A percentile compares a stretch with the other conserved stretches of the same genome.
These are phyloP conservation scores for Andrena praecox DNA, from an alignment of 2,888 invertebrate genomes.

Conservation along the genomic window DNA sequence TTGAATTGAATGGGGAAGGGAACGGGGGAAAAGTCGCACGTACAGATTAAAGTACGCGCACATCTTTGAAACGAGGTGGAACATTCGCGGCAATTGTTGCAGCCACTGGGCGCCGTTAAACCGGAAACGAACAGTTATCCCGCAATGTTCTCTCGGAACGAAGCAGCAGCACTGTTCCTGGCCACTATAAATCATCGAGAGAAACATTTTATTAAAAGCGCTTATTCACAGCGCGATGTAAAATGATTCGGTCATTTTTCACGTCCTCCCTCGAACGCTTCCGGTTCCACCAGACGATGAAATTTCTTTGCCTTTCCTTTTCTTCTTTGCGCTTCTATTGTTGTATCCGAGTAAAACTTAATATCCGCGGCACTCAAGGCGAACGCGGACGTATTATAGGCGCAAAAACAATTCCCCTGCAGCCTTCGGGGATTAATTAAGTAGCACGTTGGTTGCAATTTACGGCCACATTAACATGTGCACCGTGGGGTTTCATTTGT, in stretches of 20 bases:
- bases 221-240: slow-evolving; percentile 16
- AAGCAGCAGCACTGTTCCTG: neutral
- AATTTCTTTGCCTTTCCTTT: slow-evolving; percentile 9
- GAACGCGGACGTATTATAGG: slow-evolving; percentile 10
- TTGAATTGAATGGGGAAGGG: slow-evolving; percentile 1
- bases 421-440: slow-evolving; percentile 37
- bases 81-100: slow-evolving; percentile 13
- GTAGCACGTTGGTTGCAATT: slow-evolving; percentile 22
- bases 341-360: slow-evolving; percentile 3
- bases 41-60: slow-evolving; percentile 3
- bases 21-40: neutral
- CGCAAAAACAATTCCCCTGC: slow-evolving; percentile 28
- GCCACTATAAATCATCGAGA: slow-evolving; percentile 33
- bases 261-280: neutral
- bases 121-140: slow-evolving; percentile 30
- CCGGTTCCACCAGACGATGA: neutral
- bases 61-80: slow-evolving; percentile 15
- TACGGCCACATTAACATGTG: slow-evolving; percentile 30
- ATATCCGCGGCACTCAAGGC: slow-evolving; percentile 11
- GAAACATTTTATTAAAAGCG: slow-evolving; percentile 42
- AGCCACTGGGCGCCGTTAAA: slow-evolving; percentile 16
- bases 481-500: slow-evolving; percentile 30
- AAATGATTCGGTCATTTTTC: slow-evolving; percentile 44
- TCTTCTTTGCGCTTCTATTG: neutral
- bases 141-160: neutral